These are phyloP conservation scores for Leptopilina boulardi DNA, from an alignment of 1,140 invertebrate species.

Conservation along the genomic window DNA sequence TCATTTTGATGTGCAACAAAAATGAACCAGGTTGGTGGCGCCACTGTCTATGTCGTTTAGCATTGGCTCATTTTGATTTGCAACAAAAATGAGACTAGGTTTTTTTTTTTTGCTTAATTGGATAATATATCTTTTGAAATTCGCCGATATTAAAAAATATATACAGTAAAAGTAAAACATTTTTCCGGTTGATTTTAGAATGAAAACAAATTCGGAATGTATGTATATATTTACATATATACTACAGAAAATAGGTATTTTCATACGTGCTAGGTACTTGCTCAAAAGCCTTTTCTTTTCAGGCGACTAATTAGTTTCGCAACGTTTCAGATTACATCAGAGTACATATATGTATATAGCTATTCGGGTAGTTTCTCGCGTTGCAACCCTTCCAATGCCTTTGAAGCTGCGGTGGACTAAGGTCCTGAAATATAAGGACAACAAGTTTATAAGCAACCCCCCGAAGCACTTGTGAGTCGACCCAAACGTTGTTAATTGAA, in stretches of 20 bases:
- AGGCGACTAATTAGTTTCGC: constrained; percentile 32
- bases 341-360: not conserved
- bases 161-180: no score
- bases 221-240: not conserved
- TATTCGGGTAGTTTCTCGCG: constrained; percentile 8
- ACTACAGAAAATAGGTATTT: constrained; percentile 4
- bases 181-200: not conserved
- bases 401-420: constrained; percentile 13
- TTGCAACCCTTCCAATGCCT: constrained; percentile 26
- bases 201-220: not conserved
- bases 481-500: constrained; percentile 18
- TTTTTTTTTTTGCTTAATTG: no score
- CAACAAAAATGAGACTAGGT: no score
- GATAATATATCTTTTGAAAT: no score
- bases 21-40: no score
- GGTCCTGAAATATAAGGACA: constrained; percentile 19
- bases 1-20: no score
- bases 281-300: constrained; percentile 26
- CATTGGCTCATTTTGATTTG: no score
- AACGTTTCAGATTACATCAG: constrained; percentile 18
- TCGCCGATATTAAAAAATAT: no score
- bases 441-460: constrained; percentile 20
- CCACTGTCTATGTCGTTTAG: no score
- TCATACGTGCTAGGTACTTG: constrained; percentile 28
- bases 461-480: constrained; percentile 15